phyloP scores from a whole-genome alignment of 2,113 vertebrate genomes.

The Rhagologus leucostigma region DNA sequence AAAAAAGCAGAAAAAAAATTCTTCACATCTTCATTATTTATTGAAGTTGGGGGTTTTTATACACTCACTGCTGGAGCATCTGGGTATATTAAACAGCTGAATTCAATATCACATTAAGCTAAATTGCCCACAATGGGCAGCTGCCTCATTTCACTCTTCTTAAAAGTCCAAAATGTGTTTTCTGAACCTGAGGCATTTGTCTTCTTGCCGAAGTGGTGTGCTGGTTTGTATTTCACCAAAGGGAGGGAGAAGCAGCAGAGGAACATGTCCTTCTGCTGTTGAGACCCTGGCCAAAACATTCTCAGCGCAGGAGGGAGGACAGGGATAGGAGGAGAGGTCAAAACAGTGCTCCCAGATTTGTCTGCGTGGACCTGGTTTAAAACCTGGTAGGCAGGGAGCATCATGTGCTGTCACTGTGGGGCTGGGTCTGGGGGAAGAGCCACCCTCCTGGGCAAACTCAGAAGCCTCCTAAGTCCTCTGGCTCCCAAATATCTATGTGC shows the following conservation, averaged over 20 bases:
- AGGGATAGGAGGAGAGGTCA: not conserved
- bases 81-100: slow-evolving; percentile 39
- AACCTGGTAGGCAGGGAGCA: not conserved
- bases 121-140: slow-evolving; percentile 39
- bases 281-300: not conserved
- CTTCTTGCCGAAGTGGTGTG: not conserved
- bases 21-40: slow-evolving; percentile 25
- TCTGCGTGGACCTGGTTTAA: not conserved
- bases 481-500: not conserved
- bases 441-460: not conserved
- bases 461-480: not conserved
- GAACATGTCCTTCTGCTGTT: not conserved
- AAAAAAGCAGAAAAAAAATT: not conserved
- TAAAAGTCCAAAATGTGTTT: not conserved
- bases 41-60: not conserved
- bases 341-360: not conserved
- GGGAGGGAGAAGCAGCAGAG: not conserved
- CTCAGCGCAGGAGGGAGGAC: not conserved
- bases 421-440: not conserved
- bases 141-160: slow-evolving; percentile 3
- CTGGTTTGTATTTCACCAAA: not conserved
- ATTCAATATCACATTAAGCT: slow-evolving; percentile 15
- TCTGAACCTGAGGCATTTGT: not conserved
- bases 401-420: fast-evolving
- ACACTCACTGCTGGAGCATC: slow-evolving; percentile 25